Evolutionary conservation across 1,140 invertebrate species (phyloP), one percentile per base, ranked within the genome.

Genomic region (Venustaconcha ellipsiformis): DNA sequence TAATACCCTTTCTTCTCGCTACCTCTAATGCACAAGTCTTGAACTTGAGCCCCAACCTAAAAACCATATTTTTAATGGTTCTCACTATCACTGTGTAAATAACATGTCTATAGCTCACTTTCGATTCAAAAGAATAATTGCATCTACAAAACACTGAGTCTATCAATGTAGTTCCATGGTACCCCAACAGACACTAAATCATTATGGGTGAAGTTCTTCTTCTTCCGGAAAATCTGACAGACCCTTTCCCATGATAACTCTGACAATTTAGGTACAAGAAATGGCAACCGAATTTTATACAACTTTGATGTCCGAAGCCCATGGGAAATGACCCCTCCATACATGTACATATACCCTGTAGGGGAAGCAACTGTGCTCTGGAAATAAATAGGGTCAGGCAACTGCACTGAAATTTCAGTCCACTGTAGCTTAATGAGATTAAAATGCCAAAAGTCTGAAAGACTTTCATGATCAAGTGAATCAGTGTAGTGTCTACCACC

Each of bases 161-260:
- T 57, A 57, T 76, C 74, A 59, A 71, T 60, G 30, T 67, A 70
- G 30, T 63, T 76, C 74, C 74, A 76, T 14, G 74, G 74, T 13
- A 76, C 69, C 4, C 74, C 74, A 26, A 71, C 30, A 15, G 48
- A 23, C 14, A 70, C 26, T 56, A 76, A 48, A n/a, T 48, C 23
- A 1, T 20, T 18, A n/a, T 30, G 57, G 14, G 67, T 60, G 69
- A 76, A 18, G 58, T 56, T 56, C 15, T 60, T 60, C 11, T 59
- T 17, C 14, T 37, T 56, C 26, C 69, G 68, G 2, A 70, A 60
- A 14, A 76, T 71, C 20, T 58, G 30, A 60, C 69, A 72, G 8
- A 82, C 69, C 58, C 57, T 68, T n/a, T 75, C 66, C 80, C 80
- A 82, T 63, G 75, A 79, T 23, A 82, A 66, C 66, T 82, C 80